Evolutionary conservation across 2,888 invertebrate genomes (phyloP).

Genomic region (Bellardia bayeri): DNA sequence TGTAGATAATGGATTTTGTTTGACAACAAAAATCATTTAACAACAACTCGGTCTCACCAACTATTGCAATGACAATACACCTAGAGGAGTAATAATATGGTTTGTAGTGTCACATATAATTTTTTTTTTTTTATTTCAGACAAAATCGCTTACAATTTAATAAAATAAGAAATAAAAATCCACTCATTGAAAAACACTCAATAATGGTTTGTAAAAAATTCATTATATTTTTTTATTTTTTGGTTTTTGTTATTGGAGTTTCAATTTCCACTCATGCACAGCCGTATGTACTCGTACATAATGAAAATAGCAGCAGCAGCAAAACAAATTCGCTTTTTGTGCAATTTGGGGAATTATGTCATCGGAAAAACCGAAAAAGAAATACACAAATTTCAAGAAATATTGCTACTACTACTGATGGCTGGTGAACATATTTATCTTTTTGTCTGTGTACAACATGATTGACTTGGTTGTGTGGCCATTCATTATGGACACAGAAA

Average conservation of each 20-base stretch:
- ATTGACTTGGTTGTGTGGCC: slow-evolving; percentile 1
- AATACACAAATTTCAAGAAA: slow-evolving; percentile 38
- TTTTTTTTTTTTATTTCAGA: neutral
- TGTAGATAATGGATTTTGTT: slow-evolving; percentile 13
- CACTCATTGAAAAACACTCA: slow-evolving; percentile 17
- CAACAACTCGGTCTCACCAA: neutral
- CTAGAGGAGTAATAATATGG: neutral
- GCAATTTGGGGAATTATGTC: slow-evolving; percentile 72
- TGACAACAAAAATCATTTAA: slow-evolving; percentile 36
- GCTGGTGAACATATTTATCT: slow-evolving; percentile 7
- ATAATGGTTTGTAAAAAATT: neutral
- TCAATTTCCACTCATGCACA: neutral
- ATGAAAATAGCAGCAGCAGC: slow-evolving; percentile 37
- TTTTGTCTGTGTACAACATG: neutral
- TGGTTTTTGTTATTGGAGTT: neutral
- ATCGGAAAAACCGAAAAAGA: slow-evolving; percentile 70
- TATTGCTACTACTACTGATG: slow-evolving; percentile 6
- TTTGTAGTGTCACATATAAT: slow-evolving; percentile 27
- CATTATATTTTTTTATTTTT: slow-evolving; percentile 21
- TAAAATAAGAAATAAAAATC: neutral
- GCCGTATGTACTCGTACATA: neutral
- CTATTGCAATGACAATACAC: neutral
- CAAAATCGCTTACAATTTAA: too few species aligned
- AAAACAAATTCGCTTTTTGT: slow-evolving; percentile 48
- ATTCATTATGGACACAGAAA: slow-evolving; percentile 50